Conservation (phyloP, 2,888 invertebrate genomes). For the Epsilonema sp. region DNA sequence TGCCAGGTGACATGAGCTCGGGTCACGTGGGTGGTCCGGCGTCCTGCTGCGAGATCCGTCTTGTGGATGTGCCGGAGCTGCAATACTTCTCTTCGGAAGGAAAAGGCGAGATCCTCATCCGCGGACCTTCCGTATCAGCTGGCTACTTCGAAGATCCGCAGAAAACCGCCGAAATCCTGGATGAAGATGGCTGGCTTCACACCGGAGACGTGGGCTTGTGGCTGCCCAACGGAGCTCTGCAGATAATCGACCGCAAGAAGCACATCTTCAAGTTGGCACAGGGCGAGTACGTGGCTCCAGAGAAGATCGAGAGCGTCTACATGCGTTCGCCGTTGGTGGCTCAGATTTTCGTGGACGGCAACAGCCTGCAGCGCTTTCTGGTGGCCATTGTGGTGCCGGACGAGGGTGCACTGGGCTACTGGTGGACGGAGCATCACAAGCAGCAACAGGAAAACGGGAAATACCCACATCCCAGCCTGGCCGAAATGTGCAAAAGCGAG, state of each 20-base stretch:
- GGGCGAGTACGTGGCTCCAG: constrained; percentile 33
- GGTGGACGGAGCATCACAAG: constrained; percentile 35
- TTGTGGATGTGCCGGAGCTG: constrained; percentile 27
- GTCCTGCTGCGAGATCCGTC: constrained; percentile 25
- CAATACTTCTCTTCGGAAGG: constrained; percentile 20
- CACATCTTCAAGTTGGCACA: constrained; percentile 36
- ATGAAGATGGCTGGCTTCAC: constrained; percentile 29
- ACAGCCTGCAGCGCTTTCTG: constrained; percentile 72
- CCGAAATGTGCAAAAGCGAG: constrained; percentile 13
- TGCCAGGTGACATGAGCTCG: constrained; percentile 18
- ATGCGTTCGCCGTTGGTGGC: constrained; percentile 44
- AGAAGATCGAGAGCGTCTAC: constrained; percentile 27
- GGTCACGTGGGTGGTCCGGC: constrained; percentile 29
- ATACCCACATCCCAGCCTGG: constrained; percentile 13
- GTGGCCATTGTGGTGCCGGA: constrained; percentile 88
- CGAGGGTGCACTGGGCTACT: constrained; percentile 69
- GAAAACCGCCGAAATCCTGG: constrained; percentile 65
- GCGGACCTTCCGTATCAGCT: constrained; percentile 63
- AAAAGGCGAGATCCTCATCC: constrained; percentile 55
- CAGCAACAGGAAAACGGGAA: not conserved
- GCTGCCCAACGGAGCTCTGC: constrained; percentile 31
- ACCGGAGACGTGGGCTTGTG: constrained; percentile 61
- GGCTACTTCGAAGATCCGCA: constrained; percentile 65
- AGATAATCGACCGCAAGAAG: constrained; percentile 37
- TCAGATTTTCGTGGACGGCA: constrained; percentile 84